Evolutionary conservation across 2,888 invertebrate genomes (phyloP).

Genomic region (Caenorhabditis parvicauda): DNA sequence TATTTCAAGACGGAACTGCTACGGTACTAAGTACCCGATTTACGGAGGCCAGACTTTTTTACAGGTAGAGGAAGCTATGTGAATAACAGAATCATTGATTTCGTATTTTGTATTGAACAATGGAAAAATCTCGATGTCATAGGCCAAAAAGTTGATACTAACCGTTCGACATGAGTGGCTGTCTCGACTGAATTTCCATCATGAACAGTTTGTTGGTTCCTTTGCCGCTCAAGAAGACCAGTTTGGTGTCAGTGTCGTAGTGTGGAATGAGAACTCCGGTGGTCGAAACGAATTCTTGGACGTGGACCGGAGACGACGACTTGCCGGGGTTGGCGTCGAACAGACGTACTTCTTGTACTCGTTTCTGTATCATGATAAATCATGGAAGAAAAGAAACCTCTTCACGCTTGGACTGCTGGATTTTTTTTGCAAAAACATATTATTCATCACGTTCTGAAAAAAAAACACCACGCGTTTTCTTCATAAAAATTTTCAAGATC

Average conservation of each 20-base stretch:
- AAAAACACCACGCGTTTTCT: no score
- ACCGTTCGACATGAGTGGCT: slow-evolving; percentile 62
- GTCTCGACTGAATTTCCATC: slow-evolving; percentile 83
- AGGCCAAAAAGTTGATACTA: not conserved
- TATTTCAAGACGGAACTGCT: no score
- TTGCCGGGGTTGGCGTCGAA: slow-evolving; percentile 84
- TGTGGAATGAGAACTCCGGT: slow-evolving; percentile 80
- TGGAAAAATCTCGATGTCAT: not conserved
- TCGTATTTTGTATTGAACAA: not conserved
- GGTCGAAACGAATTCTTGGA: slow-evolving; percentile 37
- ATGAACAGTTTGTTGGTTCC: slow-evolving; percentile 85
- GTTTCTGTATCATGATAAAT: slow-evolving; percentile 67
- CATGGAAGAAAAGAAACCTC: not conserved
- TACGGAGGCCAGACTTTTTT: no score
- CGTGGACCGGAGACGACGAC: slow-evolving; percentile 32
- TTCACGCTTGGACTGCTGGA: no score
- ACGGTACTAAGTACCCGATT: no score
- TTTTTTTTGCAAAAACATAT: no score
- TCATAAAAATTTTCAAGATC: no score
- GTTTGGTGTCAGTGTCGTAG: slow-evolving; percentile 87
- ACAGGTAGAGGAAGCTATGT: no score
- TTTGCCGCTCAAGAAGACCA: slow-evolving; percentile 88
- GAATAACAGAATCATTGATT: not conserved
- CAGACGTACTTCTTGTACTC: slow-evolving; percentile 82
- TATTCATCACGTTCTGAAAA: no score